These are phyloP conservation scores for Semibalanus balanoides DNA, from an alignment of 1,140 invertebrate genomes.

Conservation along the genomic window DNA sequence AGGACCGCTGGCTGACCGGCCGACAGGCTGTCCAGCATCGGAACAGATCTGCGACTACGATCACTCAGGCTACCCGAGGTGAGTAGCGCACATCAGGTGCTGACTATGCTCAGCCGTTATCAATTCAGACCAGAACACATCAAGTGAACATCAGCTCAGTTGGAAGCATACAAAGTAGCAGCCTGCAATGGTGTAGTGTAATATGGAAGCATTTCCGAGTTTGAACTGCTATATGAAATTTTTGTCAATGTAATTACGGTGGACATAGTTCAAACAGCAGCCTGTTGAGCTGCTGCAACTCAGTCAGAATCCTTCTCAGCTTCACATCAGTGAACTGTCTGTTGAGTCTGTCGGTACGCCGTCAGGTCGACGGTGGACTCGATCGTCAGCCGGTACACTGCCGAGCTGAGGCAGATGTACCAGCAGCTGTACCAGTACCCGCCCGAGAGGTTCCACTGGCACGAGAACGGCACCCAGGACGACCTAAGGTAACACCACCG, in stretches of 20 bases:
- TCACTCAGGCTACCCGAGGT: neutral
- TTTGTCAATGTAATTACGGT: no score
- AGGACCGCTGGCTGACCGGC: neutral
- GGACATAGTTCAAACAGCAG: no score
- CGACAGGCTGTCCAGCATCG: neutral
- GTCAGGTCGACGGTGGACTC: constrained; percentile 25
- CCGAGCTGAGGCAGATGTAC: constrained; percentile 23
- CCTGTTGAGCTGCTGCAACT: no score
- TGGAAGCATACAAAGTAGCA: no score
- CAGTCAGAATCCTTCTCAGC: no score
- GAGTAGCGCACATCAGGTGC: neutral
- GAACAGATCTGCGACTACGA: neutral
- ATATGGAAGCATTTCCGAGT: no score
- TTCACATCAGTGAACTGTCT: no score
- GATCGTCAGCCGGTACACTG: constrained; percentile 23
- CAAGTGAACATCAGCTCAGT: no score
- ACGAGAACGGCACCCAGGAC: constrained; percentile 24
- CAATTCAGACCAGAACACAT: no score
- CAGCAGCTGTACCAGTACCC: constrained; percentile 25
- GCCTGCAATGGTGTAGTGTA: no score
- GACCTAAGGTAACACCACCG: constrained; percentile 23
- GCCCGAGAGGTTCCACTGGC: constrained; percentile 21
- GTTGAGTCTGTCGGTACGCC: neutral
- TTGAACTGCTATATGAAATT: no score
- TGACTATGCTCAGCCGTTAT: no score